phyloP scores from a whole-genome alignment of 2,888 invertebrate genomes.

The Cyrtodaria siliqua region DNA sequence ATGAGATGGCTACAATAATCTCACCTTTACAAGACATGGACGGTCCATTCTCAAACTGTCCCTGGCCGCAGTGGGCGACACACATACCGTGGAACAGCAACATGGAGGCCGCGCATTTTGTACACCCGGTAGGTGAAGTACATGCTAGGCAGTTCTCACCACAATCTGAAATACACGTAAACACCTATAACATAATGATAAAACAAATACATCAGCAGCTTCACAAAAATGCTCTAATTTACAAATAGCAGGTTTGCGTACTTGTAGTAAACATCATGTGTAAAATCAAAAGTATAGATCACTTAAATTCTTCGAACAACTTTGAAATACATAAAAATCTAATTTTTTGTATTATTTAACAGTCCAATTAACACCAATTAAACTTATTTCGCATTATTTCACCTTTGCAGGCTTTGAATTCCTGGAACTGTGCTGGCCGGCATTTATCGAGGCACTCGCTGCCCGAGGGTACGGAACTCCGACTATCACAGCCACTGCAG shows the following conservation, averaged over 20 bases:
- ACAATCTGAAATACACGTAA: conserved; percentile 68
- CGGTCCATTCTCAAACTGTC: conserved; percentile 63
- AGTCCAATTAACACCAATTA: too few species aligned
- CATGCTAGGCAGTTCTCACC: conserved; percentile 70
- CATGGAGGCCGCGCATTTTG: conserved; percentile 67
- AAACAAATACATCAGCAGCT: too few species aligned
- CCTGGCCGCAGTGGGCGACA: conserved; percentile 71
- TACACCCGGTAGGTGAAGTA: conserved; percentile 67
- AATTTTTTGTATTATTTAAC: too few species aligned
- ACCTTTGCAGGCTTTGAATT: conserved; percentile 73
- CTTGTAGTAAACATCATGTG: too few species aligned
- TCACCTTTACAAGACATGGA: conserved; percentile 62
- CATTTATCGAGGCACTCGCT: conserved; percentile 70
- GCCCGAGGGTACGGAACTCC: conserved; percentile 64
- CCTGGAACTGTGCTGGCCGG: conserved; percentile 66
- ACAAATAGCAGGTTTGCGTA: too few species aligned
- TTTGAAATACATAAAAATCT: too few species aligned
- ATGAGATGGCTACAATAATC: too few species aligned
- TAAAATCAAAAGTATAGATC: too few species aligned
- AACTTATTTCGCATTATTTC: too few species aligned
- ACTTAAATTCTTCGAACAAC: too few species aligned
- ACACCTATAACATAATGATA: too few species aligned
- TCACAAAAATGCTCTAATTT: too few species aligned
- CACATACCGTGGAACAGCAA: conserved; percentile 71
- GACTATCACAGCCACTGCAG: conserved; percentile 67